Evolutionary conservation across 2,888 invertebrate genomes (phyloP).

Genomic region (Apoda limacodes): DNA sequence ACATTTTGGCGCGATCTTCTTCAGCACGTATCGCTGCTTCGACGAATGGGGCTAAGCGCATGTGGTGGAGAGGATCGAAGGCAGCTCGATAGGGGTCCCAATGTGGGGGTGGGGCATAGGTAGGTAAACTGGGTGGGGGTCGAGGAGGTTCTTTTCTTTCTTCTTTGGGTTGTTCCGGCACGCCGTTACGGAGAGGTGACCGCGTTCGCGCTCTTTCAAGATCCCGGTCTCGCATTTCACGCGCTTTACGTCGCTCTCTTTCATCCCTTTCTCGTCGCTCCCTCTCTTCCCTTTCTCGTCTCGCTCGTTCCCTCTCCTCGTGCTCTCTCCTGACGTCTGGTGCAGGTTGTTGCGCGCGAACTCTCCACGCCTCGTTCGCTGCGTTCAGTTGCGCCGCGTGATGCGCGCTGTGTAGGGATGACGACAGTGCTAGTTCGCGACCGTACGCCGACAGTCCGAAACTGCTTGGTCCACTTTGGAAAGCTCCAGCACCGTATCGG

Average conservation of each 20-base stretch:
- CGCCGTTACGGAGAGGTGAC: slow-evolving; percentile 82
- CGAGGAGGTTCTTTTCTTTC: slow-evolving; percentile 67
- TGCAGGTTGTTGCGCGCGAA: slow-evolving; percentile 16
- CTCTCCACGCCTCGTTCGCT: slow-evolving; percentile 59
- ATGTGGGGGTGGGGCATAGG: slow-evolving; percentile 68
- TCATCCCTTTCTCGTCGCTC: slow-evolving; percentile 69
- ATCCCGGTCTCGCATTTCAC: slow-evolving; percentile 70
- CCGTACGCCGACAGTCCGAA: slow-evolving; percentile 78
- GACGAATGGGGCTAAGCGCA: slow-evolving; percentile 83
- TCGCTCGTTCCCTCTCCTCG: slow-evolving; percentile 64
- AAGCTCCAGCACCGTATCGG: slow-evolving; percentile 78
- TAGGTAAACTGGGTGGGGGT: slow-evolving; percentile 61
- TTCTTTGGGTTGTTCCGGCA: slow-evolving; percentile 51
- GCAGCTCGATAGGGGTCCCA: slow-evolving; percentile 77
- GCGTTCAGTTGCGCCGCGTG: slow-evolving; percentile 44
- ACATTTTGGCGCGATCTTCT: slow-evolving; percentile 83
- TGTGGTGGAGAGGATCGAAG: slow-evolving; percentile 76
- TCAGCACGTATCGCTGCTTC: slow-evolving; percentile 83
- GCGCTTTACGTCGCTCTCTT: slow-evolving; percentile 68
- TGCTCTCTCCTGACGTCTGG: slow-evolving; percentile 50
- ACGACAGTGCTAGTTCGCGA: slow-evolving; percentile 70
- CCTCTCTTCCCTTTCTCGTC: slow-evolving; percentile 72
- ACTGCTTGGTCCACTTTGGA: slow-evolving; percentile 74
- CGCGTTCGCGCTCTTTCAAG: slow-evolving; percentile 74
- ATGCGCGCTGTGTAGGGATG: slow-evolving; percentile 55